Evolutionary conservation across 1,140 invertebrate species (phyloP), one percentile per base, ranked within the genome.

Genomic region (Hermetia illucens): DNA sequence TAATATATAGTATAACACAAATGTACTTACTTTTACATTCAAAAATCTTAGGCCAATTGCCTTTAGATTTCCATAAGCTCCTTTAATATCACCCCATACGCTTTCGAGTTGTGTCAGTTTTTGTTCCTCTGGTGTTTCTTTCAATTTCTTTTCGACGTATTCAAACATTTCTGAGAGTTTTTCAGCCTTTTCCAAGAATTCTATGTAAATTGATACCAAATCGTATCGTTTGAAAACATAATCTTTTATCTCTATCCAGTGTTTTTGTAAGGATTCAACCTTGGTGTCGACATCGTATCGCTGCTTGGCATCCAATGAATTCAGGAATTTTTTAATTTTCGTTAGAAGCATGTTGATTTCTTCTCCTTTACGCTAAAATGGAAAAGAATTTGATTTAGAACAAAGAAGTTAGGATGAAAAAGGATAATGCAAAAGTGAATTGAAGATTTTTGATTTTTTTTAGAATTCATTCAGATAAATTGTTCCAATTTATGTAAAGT

Each of bases 131-230:
- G 52, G 45, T 3, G 50, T 58, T 18, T 59, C 56, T 29, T 62
- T 63, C 25, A 78, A 49, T 40, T 72, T 58, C 36, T 53, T 45
- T 48, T 85, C 77, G 19, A 87, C 50, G 39, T 64, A 63, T 51
- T 83, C 74, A 48, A 83, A 65, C 51, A 80, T 74, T 40, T 65
- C 70, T 34, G 68, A 66, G 20, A 86, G 63, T 49, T 76, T 69
- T 29, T 74, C 70, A 21, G 77, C 75, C 18, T 74, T 66, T 49
- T 74, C 69, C 46, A 83, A 79, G 61, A 87, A 85, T 43, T 81
- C 72, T 21, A 82, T 71, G 47, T 85, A 83, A 37, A 73, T 52
- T 2, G 71, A 69, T 19, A 73, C 68, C 8, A 75, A 48, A 41
- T 75, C 66, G 17, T 83, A 69, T 40, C 83, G 69, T 36, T 64